Evolutionary conservation across 2,797 vertebrate species (phyloP), one percentile per base, ranked within the genome.

Genomic region (Rhabdophis nuchalis): DNA sequence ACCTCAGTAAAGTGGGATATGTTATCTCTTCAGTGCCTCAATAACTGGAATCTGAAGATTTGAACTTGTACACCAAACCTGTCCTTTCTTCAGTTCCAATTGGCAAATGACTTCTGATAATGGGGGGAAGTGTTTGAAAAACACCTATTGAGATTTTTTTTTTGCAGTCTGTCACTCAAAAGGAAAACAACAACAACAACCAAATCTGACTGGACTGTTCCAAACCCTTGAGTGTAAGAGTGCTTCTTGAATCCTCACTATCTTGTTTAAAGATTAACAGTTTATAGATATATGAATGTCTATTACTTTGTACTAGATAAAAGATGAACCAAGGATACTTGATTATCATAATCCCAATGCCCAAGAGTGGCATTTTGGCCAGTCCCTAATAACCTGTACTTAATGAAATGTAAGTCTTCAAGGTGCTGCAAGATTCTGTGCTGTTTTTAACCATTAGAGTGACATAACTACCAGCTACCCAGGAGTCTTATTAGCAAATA

Each of bases 21-120:
- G 61, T 57, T 1, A 68, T 41, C 93, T 90, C 93, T 88, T 68
- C 68, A 93, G 85, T 53, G n/a, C 87, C 29, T 18, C 89, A 64
- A 57, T 7, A n/a, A 54, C 64, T 82, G 52, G 54, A 46, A 58
- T 58, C 20, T 23, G 56, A 58, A 88, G 91, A 60, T 54, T 20
- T 86, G 90, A 32, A 91, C 82, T 56, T 41, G 90, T 64, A 11
- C 60, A 50, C n/a, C 32, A 12, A 77, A 32, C 54, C 20, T 56
- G 61, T 68, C 89, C 58, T 57, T 41, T 0, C 29, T 86, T 9
- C 32, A 86, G 20, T 53, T 23, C n/a, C 9, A 23, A 64, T 72
- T 56, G 50, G 88, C 60, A 25, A 87, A 87, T 46, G 25, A 92
- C 58, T 25, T 86, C 60, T 91, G 56, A 85, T 29, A 90, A 29